phyloP scores from a whole-genome alignment of 2,797 vertebrate species.

The Dermochelys coriacea region DNA sequence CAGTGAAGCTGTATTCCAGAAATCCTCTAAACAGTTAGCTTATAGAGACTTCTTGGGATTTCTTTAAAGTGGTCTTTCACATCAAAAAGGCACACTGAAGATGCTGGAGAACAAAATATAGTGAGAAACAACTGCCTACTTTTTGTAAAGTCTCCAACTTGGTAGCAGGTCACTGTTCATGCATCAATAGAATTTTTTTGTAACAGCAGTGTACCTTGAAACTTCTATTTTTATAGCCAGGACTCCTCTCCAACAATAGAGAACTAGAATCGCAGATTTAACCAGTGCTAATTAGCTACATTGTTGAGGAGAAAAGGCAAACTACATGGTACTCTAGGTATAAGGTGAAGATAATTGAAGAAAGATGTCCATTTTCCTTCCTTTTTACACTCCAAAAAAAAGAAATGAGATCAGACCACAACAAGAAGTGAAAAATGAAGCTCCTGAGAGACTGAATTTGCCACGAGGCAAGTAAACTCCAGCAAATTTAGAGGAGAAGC shows the following conservation, averaged over 20 bases:
- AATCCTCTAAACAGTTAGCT: slow-evolving; percentile 35
- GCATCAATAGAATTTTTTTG: not conserved
- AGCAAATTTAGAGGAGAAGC: not conserved
- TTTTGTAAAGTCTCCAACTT: not conserved
- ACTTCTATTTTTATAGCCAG: not conserved
- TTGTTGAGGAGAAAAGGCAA: slow-evolving; percentile 46
- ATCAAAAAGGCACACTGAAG: slow-evolving; percentile 21
- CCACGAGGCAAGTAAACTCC: not conserved
- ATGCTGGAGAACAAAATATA: not conserved
- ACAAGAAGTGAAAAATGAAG: slow-evolving; percentile 20
- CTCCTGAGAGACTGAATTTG: slow-evolving; percentile 16
- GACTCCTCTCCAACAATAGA: not conserved
- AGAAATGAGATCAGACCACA: slow-evolving; percentile 18
- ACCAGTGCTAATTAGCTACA: slow-evolving; percentile 25
- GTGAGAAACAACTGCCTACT: not conserved
- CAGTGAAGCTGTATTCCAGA: not conserved
- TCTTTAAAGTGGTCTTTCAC: not conserved
- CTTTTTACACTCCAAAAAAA: slow-evolving; percentile 8
- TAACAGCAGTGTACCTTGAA: slow-evolving; percentile 18
- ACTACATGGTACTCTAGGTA: not conserved
- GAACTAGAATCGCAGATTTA: slow-evolving; percentile 44
- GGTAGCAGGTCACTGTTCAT: not conserved
- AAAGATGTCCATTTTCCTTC: slow-evolving; percentile 27
- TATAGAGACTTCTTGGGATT: not conserved
- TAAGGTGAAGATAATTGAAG: slow-evolving; percentile 10